Evolutionary conservation across 2,888 invertebrate species (phyloP).

Genomic region (Cacoxenus indagator): DNA sequence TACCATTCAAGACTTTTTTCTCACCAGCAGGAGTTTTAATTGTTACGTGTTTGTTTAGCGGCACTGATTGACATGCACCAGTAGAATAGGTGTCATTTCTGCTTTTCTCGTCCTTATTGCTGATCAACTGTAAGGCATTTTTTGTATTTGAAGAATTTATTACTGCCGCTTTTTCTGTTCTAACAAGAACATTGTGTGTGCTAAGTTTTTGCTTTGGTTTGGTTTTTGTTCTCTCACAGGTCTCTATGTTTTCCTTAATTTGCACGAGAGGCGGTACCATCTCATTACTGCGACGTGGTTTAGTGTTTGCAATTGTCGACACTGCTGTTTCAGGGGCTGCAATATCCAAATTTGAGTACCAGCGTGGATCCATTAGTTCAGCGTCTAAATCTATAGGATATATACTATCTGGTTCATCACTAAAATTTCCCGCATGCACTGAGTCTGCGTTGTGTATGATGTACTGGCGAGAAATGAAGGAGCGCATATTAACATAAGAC

Average conservation of each 20-base stretch:
- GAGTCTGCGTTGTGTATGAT: background rate
- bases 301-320: background rate
- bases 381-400: background rate
- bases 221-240: background rate
- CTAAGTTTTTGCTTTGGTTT: background rate
- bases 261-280: too few species aligned
- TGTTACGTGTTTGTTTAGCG: too few species aligned
- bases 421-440: background rate
- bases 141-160: too few species aligned
- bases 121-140: too few species aligned
- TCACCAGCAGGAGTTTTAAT: too few species aligned
- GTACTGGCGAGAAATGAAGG: background rate
- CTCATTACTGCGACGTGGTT: background rate
- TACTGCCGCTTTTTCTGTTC: too few species aligned
- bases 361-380: constrained; percentile 3
- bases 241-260: constrained; percentile 4
- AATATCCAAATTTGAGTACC: background rate
- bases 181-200: background rate
- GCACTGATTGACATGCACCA: too few species aligned
- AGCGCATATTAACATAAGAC: background rate
- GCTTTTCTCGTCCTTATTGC: too few species aligned
- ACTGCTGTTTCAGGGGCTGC: background rate
- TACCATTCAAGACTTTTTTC: too few species aligned
- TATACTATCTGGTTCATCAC: background rate
- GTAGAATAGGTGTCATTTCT: too few species aligned